Conservation (phyloP, 2,113 vertebrate species). For the Quiscalus mexicanus region DNA sequence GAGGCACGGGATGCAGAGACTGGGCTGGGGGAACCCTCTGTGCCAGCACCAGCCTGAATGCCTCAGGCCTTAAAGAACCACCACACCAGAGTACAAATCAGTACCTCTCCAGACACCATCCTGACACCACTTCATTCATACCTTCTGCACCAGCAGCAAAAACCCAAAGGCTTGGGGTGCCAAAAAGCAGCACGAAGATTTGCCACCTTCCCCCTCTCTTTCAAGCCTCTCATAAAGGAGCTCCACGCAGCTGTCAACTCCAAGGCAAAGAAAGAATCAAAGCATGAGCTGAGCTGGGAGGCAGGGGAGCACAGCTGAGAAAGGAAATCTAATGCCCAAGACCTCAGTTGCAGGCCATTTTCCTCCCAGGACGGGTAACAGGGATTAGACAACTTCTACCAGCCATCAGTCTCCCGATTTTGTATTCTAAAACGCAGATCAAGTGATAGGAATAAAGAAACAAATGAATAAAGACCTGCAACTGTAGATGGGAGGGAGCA, state of each 20-base stretch:
- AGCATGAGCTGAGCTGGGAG: constrained; percentile 8
- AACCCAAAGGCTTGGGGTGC: neutral
- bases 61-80: neutral
- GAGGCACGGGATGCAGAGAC: neutral
- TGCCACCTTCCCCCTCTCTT: neutral
- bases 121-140: neutral
- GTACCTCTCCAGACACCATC: neutral
- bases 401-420: neutral
- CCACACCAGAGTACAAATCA: neutral
- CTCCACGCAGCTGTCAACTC: neutral
- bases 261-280: constrained; percentile 44
- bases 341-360: neutral
- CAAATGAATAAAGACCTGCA: constrained; percentile 36
- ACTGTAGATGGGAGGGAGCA: constrained; percentile 51
- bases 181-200: neutral
- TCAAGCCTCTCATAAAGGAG: constrained; percentile 21
- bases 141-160: neutral
- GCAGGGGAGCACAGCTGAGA: neutral
- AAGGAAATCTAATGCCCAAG: neutral
- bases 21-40: neutral
- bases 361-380: neutral
- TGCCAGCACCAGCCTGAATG: neutral
- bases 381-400: neutral
- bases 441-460: constrained; percentile 27
- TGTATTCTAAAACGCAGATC: constrained; percentile 32